Percentiles rank a stretch among this genome's conserved stretches.
Conservation (phyloP, 2,797 vertebrate species). For the Meda fulgida region DNA sequence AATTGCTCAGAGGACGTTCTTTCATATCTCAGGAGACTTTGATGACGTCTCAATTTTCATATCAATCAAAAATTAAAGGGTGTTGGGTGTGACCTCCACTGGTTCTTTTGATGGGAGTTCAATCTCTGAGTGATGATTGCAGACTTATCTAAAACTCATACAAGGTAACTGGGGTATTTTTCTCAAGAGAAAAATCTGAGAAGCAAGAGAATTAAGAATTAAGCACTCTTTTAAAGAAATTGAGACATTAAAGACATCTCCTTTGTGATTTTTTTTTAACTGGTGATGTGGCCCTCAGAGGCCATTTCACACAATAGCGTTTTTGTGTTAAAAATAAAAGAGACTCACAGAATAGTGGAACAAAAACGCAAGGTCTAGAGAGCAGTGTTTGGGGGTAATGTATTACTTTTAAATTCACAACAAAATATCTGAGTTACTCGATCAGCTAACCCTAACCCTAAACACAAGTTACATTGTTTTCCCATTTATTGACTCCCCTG, state of each 20-base stretch:
- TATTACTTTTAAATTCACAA: too few species aligned
- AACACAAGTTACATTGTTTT: too few species aligned
- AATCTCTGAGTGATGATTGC: slow-evolving; percentile 8
- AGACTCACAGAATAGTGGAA: too few species aligned
- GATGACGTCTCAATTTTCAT: slow-evolving; percentile 27
- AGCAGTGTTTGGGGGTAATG: too few species aligned
- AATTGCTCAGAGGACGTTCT: slow-evolving; percentile 21
- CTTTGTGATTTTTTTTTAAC: background rate
- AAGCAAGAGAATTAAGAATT: slow-evolving; percentile 4
- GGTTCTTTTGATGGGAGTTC: background rate
- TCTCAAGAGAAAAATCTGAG: background rate
- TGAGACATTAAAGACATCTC: background rate
- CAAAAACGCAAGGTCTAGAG: too few species aligned
- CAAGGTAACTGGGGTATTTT: slow-evolving; percentile 3
- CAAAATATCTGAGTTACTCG: too few species aligned
- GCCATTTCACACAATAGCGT: too few species aligned
- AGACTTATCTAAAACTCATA: slow-evolving; percentile 8
- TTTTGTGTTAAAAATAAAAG: too few species aligned
- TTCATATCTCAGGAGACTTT: slow-evolving; percentile 17
- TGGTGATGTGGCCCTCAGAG: too few species aligned
- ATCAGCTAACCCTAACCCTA: too few species aligned
- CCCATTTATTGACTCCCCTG: too few species aligned
- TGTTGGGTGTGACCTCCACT: background rate
- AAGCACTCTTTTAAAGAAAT: background rate
- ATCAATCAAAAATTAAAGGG: slow-evolving; percentile 28